Evolutionary conservation across 2,888 invertebrate genomes (phyloP).

Genomic region (Volucella inflata): DNA sequence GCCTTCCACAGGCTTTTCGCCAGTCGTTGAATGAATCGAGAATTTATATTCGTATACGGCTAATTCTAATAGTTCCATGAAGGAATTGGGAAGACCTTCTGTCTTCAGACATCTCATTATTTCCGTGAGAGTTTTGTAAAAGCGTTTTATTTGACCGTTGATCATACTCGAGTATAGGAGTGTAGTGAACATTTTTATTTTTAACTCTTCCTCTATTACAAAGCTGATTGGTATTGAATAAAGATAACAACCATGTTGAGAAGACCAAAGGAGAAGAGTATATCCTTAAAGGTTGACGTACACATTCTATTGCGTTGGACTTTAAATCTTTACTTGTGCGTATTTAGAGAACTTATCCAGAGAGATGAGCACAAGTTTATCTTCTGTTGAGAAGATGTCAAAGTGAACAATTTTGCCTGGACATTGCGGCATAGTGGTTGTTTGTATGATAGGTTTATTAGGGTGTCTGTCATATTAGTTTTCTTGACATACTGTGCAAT

Average conservation of each 20-base stretch:
- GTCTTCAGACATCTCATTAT: constrained; percentile 32
- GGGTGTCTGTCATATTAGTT: too few relatives aligned
- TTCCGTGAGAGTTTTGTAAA: too few relatives aligned
- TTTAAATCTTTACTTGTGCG: constrained; percentile 5
- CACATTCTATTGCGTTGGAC: constrained; percentile 20
- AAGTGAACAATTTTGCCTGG: constrained; percentile 46
- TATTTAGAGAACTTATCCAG: not conserved
- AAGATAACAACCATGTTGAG: constrained; percentile 27
- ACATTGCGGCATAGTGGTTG: not conserved
- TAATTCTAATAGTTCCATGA: not conserved
- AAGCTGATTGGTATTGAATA: constrained; percentile 7
- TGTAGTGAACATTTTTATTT: constrained; percentile 34
- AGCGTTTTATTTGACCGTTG: too few relatives aligned
- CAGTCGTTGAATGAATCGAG: constrained; percentile 37
- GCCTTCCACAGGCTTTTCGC: not conserved
- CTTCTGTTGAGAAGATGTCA: constrained; percentile 25
- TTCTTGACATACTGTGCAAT: too few relatives aligned
- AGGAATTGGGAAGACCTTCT: not conserved
- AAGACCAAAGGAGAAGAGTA: too few relatives aligned
- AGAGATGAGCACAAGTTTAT: not conserved
- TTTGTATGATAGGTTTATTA: too few relatives aligned
- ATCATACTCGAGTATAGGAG: constrained; percentile 28
- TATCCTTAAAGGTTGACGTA: constrained; percentile 13
- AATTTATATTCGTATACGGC: constrained; percentile 41
- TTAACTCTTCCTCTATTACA: constrained; percentile 18